Evolutionary conservation across 2,797 vertebrate genomes (phyloP).

Genomic region (Hemitrygon akajei): DNA sequence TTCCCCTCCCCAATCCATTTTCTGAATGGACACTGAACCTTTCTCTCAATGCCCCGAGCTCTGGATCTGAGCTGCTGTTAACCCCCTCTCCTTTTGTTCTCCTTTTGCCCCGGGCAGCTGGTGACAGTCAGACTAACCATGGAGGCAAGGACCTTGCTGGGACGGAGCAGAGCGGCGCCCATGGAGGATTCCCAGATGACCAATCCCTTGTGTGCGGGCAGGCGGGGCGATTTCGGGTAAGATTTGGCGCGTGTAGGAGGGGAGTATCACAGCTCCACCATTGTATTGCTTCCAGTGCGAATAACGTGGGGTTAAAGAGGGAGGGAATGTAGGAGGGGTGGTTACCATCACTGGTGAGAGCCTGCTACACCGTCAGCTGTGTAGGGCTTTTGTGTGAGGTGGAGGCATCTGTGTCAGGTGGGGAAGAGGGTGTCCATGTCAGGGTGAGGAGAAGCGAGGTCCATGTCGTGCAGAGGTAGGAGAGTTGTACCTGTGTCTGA

Average conservation of each 20-base stretch:
- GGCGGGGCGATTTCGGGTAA: neutral
- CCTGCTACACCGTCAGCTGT: no score
- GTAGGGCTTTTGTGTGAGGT: neutral
- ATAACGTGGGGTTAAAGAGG: no score
- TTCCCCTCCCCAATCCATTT: no score
- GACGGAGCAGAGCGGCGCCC: neutral
- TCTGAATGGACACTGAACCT: no score
- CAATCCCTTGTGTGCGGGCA: neutral
- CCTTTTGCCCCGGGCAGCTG: neutral
- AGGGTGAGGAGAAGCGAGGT: constrained; percentile 1
- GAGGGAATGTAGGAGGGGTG: neutral
- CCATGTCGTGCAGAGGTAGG: constrained; percentile 36
- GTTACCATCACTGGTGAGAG: neutral
- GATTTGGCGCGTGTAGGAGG: neutral
- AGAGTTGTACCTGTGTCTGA: constrained; percentile 48
- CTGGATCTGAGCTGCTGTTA: neutral
- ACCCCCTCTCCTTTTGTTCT: neutral
- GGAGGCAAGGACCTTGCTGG: neutral
- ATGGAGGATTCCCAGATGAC: neutral
- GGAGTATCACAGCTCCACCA: neutral
- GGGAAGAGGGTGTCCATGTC: constrained; percentile 44
- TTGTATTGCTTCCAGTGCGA: no score
- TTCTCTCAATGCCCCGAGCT: no score
- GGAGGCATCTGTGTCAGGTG: neutral
- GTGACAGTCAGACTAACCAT: neutral